Evolutionary conservation across 1,140 invertebrate genomes (phyloP), one percentile per base, ranked within the genome.

Genomic region (Drosophila burlai): DNA sequence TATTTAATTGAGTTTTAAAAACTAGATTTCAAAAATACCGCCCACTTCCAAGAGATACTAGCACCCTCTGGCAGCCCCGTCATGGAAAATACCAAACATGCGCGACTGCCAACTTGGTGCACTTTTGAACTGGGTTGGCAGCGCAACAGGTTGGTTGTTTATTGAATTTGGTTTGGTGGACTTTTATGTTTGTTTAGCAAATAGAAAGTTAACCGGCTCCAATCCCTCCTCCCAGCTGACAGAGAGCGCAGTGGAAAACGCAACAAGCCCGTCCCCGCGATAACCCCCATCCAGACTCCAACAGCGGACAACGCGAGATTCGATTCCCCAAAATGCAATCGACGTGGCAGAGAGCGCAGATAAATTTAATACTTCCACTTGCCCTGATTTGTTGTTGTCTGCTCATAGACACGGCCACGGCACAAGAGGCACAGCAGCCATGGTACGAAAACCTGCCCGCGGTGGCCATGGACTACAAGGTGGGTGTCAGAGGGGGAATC

Each of bases 381-480:
- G 69, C 60, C 13, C 54, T 89, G 21, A 80, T 89, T 64, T 81
- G 61, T 62, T 68, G 69, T 75, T 58, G 81, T 26, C 36, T 68
- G 15, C 42, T 89, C 21, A 66, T 89, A 40, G 64, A 65, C 24
- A 67, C 54, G 40, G 49, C 40, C 38, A 54, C 36, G 16, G 80
- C 84, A 8, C 90, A 93, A 43, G 92, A 93, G 46, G 76, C 79
- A 29, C 82, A 86, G 31, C 78, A 83, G 50, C 92, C 91, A 76
- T 97, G 96, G 96, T 97, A 97, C 92, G 96, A 97, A 93, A 95
- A 95, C 68, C 90, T 97, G 55, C 97, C 97, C 6, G 97, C 97
- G 16, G 97, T 98, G 24, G 97, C 97, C 0, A 98, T 98, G 97
- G 97, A 99, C 80, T 98, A 98, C 92, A 98, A 98, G 94, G 80